Evolutionary conservation across 2,797 vertebrate species (phyloP), one percentile per base, ranked within the genome.

Genomic region (Agapornis canus): DNA sequence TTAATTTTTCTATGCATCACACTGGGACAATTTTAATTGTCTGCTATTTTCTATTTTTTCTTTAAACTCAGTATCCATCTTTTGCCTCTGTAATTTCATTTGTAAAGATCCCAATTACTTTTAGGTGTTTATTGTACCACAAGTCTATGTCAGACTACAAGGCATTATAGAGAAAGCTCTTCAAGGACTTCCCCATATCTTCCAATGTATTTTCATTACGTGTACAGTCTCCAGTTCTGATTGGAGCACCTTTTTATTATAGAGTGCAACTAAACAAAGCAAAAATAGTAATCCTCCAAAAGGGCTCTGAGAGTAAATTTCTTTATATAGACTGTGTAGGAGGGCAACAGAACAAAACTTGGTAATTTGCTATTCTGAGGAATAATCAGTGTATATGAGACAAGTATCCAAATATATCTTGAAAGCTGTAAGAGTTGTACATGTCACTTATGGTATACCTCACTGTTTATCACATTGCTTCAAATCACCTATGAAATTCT

Each of bases 241-340:
- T 0, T 61, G 61, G 27, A n/a, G 43, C 91, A 11, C 10, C 7
- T 73, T 94, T 84, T 66, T 59, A 84, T 82, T 81, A 42, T 45
- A 61, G 35, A 54, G 29, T 16, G 51, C 20, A 80, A 79, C 63
- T 40, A 81, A 90, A 78, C 26, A 81, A 90, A 83, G 43, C 32
- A 94, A 92, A 95, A 93, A 79, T 72, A 86, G 75, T n/a, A 39
- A 89, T 71, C 79, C 86, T 43, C 51, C 82, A 27, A 81, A 75
- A 92, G 66, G 49, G 31, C 47, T 65, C 63, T 47, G 45, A 52
- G 45, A 92, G 32, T 60, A 61, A 7, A 56, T 71, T 89, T 86
- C 90, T 86, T 86, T 83, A 81, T 72, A 83, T n/a, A 88, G 72
- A 72, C 43, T 75, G 73, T 68, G 88, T 95, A 75, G 90, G 80